These are phyloP conservation scores for Cataglyphis cursor DNA, from an alignment of 2,888 invertebrate species.

Conservation along the genomic window DNA sequence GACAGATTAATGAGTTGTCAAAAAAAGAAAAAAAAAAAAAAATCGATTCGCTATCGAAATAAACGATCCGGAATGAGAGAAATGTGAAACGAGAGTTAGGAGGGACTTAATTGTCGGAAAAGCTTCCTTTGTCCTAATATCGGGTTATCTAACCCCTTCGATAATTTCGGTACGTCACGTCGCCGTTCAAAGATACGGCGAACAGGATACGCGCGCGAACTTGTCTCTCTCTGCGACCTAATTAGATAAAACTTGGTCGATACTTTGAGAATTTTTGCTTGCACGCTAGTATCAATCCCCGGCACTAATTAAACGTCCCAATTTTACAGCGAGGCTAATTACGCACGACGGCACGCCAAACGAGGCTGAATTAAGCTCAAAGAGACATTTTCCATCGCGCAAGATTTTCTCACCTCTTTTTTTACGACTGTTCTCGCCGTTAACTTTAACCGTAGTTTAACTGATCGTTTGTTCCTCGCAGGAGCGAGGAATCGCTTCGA, in stretches of 20 bases:
- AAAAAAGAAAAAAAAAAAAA: not conserved
- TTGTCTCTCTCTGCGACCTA: constrained; percentile 36
- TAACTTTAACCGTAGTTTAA: constrained; percentile 46
- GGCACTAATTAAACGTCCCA: constrained; percentile 51
- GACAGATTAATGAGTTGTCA: not conserved
- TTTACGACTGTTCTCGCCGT: constrained; percentile 46
- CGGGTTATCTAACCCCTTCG: constrained; percentile 22
- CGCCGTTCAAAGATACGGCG: not conserved
- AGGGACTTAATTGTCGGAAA: constrained; percentile 17
- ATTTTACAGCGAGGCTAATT: constrained; percentile 53
- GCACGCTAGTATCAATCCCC: constrained; percentile 51
- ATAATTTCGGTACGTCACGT: constrained; percentile 35
- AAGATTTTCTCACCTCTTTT: constrained; percentile 14
- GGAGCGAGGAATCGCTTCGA: not conserved
- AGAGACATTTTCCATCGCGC: constrained; percentile 26
- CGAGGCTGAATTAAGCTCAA: constrained; percentile 7
- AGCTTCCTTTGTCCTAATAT: constrained; percentile 14
- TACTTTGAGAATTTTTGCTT: constrained; percentile 41
- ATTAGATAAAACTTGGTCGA: constrained; percentile 52
- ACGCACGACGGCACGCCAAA: constrained; percentile 23
- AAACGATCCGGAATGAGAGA: constrained; percentile 2
- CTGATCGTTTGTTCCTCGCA: constrained; percentile 31
- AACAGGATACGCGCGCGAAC: constrained; percentile 7
- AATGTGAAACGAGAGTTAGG: not conserved
- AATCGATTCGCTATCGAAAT: constrained; percentile 23